Base-by-base conservation (phyloP, 2,888 invertebrate genomes). In the Coelopa pilipes region DNA sequence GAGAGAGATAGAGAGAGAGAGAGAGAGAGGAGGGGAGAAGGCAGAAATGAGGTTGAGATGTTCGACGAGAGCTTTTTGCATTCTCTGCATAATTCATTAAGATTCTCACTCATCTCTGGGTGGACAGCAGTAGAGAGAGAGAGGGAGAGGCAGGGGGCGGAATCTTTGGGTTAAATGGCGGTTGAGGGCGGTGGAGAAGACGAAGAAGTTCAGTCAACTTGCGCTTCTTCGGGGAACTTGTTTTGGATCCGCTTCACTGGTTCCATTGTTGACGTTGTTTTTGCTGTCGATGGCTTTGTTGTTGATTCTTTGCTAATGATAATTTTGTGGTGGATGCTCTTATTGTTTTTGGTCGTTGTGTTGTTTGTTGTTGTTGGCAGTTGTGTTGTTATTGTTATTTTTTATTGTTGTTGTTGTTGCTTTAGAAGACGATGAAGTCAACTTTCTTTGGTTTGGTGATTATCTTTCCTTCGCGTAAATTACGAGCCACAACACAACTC, bases 61-160 rank as follows among this genome's bases (percentile, higher is more conserved):
- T 34, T 24, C 15, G 47, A 49, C 19, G 19, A 46, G n/a, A 46
- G 63, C 46, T 50, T 66, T 24, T 3, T 49, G 50, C 50, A 66
- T 66, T 66, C 49, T 66, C 50, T 49, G 66, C 66, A 66, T 66
- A 66, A 50, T 66, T 66, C 19, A 50, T 66, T 66, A 66, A 66
- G 21, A 66, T 49, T 19, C 17, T 49, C 21, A 17, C 21, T 19
- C 9, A 13, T 19, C n/a, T 47, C 47, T 11, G 47, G 49, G 21
- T 12, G 17, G 3, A 19, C 17, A 15, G 24, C 1, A 60, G 24
- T 13, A 60, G 3, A 53, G 53, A n/a, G 3, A n/a, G 13, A 24
- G 24, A 60, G 34, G 15, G 15, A 17, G 1, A 63, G 11, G 45
- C 45, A 34, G 11, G 17, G 5, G 19, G n/a, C 5, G 5, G 63